A percentile compares a stretch with the other conserved stretches of the same genome.
Evolutionary conservation across 2,797 vertebrate genomes (phyloP).

Genomic region (Clarias laeviceps): DNA sequence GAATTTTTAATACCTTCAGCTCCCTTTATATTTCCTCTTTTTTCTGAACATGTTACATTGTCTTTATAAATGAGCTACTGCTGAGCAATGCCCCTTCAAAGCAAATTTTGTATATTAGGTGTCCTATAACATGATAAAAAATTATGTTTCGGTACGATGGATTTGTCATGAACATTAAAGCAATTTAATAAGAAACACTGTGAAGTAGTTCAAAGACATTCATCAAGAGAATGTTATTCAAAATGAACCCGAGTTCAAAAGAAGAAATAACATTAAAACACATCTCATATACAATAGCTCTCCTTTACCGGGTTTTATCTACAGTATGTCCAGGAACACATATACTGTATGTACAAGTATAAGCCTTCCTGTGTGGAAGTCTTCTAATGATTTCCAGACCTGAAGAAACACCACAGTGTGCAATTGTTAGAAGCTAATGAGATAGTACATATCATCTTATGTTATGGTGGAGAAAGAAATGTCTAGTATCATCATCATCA

Average conservation of each 20-base stretch:
- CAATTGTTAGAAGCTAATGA: neutral
- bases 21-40: too few relatives aligned
- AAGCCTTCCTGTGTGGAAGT: neutral
- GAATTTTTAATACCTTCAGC: too few relatives aligned
- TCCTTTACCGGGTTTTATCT: neutral
- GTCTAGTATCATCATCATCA: constrained; percentile 3
- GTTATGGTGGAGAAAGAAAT: neutral
- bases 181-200: neutral
- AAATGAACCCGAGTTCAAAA: neutral
- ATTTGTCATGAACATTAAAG: too few relatives aligned
- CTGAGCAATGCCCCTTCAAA: too few relatives aligned
- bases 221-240: neutral
- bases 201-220: neutral
- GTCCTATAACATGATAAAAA: too few relatives aligned
- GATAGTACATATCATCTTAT: neutral
- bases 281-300: too few relatives aligned
- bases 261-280: too few relatives aligned
- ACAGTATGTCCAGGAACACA: neutral
- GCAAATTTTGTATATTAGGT: too few relatives aligned
- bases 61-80: too few relatives aligned
- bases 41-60: too few relatives aligned
- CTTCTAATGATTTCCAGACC: neutral
- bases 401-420: neutral
- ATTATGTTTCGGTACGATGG: too few relatives aligned
- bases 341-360: neutral